Evolutionary conservation across 1,140 invertebrate genomes (phyloP).

Genomic region (Bombus waltoni): DNA sequence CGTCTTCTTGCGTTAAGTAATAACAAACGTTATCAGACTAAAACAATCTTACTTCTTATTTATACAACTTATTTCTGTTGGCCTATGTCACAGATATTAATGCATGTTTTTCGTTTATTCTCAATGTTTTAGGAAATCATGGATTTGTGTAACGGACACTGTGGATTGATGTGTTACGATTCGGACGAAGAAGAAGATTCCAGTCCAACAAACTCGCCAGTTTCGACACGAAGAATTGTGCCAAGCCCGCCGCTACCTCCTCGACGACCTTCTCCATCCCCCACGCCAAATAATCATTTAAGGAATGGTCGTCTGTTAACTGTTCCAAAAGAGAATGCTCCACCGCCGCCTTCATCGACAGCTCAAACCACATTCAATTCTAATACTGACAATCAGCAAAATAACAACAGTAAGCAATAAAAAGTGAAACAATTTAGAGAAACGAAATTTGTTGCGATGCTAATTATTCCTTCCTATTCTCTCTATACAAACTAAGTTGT

Average conservation of each 20-base stretch:
- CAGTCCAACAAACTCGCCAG: conserved; percentile 84
- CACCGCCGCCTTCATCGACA: conserved; percentile 64
- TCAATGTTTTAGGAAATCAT: conserved; percentile 80
- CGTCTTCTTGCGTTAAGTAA: background rate
- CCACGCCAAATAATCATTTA: conserved; percentile 72
- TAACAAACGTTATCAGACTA: background rate
- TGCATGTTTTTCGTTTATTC: background rate
- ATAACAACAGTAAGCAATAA: conserved; percentile 76
- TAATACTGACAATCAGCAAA: conserved; percentile 73
- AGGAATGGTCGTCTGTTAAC: conserved; percentile 79
- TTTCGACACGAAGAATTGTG: conserved; percentile 77
- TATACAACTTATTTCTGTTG: too few species aligned
- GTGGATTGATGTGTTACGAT: conserved; percentile 78
- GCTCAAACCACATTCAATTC: conserved; percentile 75
- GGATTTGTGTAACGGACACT: conserved; percentile 80
- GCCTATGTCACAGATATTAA: background rate
- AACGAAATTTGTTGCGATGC: background rate
- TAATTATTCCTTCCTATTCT: background rate
- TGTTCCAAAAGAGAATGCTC: conserved; percentile 83
- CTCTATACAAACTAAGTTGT: background rate
- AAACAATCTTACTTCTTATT: background rate
- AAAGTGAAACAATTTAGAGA: background rate
- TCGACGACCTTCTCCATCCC: conserved; percentile 85
- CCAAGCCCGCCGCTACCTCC: conserved; percentile 87
- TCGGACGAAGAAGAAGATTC: conserved; percentile 79